These are phyloP conservation scores for Pachydiplax longipennis DNA, from an alignment of 2,888 invertebrate species.

Conservation along the genomic window DNA sequence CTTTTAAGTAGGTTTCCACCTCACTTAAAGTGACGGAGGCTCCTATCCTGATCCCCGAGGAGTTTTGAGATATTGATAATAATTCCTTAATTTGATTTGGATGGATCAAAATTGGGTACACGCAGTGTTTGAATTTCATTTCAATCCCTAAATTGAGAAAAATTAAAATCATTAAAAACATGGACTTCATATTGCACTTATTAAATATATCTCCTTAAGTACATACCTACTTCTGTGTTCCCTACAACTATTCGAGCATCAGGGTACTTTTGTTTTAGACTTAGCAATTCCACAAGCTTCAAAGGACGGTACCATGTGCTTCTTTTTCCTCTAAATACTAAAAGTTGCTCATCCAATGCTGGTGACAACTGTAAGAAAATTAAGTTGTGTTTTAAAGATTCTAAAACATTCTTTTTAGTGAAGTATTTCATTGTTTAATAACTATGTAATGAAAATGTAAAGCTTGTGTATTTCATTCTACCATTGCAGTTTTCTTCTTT, in stretches of 20 bases:
- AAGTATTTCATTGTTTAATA: too few relatives aligned
- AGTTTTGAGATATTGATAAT: conserved; percentile 62
- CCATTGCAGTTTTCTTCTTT: too few relatives aligned
- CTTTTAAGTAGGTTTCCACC: conserved; percentile 57
- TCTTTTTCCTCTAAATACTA: conserved; percentile 54
- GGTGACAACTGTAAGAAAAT: conserved; percentile 42
- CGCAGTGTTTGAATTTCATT: conserved; percentile 83
- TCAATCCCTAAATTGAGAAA: conserved; percentile 70
- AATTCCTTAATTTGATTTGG: conserved; percentile 77
- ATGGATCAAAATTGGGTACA: conserved; percentile 81
- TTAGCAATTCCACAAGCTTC: conserved; percentile 55
- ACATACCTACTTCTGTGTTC: conserved; percentile 63
- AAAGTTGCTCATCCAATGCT: conserved; percentile 51
- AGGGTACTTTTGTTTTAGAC: conserved; percentile 56
- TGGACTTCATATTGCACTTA: background rate
- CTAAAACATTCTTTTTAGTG: too few relatives aligned
- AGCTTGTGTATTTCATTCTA: too few relatives aligned
- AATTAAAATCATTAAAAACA: background rate
- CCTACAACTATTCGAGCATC: conserved; percentile 60
- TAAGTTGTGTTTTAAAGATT: conserved; percentile 45
- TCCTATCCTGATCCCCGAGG: conserved; percentile 58
- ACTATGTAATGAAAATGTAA: too few relatives aligned
- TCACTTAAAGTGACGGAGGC: conserved; percentile 60
- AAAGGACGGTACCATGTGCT: conserved; percentile 57
- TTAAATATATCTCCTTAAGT: conserved; percentile 61